Conservation (phyloP, 2,113 vertebrate species). For the Nyctereutes procyonoides region DNA sequence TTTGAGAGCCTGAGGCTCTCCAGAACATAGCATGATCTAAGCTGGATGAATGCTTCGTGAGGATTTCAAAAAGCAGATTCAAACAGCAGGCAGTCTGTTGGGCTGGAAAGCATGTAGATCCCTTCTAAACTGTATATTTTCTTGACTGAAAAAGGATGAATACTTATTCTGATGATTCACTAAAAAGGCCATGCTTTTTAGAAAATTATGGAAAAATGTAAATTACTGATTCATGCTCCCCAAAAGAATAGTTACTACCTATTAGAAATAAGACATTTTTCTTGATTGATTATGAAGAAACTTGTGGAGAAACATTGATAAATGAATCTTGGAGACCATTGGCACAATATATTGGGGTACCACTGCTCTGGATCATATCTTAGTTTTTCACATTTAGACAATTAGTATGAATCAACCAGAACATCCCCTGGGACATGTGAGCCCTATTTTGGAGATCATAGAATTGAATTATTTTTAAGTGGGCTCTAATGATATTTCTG, state of each 20-base stretch:
- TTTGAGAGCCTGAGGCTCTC: conserved; percentile 15
- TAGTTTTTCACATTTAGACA: not conserved
- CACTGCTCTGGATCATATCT: not conserved
- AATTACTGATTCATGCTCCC: not conserved
- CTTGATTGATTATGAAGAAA: not conserved
- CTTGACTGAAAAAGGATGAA: not conserved
- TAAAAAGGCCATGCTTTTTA: not conserved
- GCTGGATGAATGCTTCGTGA: not conserved
- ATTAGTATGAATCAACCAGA: not conserved
- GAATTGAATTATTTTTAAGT: not conserved
- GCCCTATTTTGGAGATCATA: not conserved
- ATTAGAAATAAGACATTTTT: not conserved
- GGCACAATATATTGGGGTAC: not conserved
- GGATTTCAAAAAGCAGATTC: not conserved
- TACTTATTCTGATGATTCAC: not conserved
- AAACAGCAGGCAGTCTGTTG: not conserved
- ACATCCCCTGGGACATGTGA: not conserved
- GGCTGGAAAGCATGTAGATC: not conserved
- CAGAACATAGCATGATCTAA: not conserved
- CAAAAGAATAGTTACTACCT: not conserved
- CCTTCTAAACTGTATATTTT: not conserved
- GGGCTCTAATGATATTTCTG: not conserved
- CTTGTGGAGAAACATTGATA: not conserved
- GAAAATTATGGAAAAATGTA: conserved; percentile 10
- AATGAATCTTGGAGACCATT: not conserved